Percentiles rank a stretch among this genome's conserved stretches.
Evolutionary conservation across 2,888 invertebrate species (phyloP).

Genomic region (Ectobius pallidus): DNA sequence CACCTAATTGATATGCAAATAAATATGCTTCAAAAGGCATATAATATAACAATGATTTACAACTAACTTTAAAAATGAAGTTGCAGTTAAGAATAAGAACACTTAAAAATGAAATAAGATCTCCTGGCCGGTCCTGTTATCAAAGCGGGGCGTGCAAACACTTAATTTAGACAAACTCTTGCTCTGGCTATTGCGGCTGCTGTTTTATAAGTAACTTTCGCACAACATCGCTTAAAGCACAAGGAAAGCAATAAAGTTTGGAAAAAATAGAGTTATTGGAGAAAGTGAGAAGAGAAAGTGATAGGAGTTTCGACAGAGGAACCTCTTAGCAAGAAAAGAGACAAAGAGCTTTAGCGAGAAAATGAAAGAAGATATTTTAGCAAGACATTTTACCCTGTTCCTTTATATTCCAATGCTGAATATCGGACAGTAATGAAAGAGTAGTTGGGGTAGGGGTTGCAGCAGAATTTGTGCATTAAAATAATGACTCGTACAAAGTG

Average conservation of each 20-base stretch:
- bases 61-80: too few relatives aligned
- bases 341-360: too few relatives aligned
- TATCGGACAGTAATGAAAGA: slow-evolving; percentile 5
- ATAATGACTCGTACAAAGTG: slow-evolving; percentile 3
- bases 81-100: too few relatives aligned
- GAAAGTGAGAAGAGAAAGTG: neutral
- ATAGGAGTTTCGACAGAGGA: neutral
- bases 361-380: neutral
- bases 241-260: slow-evolving; percentile 20
- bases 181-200: neutral
- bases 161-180: neutral
- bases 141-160: slow-evolving; percentile 13
- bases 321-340: neutral
- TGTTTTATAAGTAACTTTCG: neutral
- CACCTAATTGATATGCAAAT: too few relatives aligned
- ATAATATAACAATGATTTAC: too few relatives aligned
- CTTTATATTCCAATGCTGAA: neutral
- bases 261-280: neutral
- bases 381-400: neutral
- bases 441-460: neutral
- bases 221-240: slow-evolving; percentile 26
- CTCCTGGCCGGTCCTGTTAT: slow-evolving; percentile 8
- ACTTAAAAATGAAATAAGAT: too few relatives aligned
- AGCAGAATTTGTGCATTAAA: slow-evolving; percentile 26
- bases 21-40: too few relatives aligned